Evolutionary conservation across 2,113 vertebrate genomes (phyloP).

Genomic region (Edolisoma coerulescens): DNA sequence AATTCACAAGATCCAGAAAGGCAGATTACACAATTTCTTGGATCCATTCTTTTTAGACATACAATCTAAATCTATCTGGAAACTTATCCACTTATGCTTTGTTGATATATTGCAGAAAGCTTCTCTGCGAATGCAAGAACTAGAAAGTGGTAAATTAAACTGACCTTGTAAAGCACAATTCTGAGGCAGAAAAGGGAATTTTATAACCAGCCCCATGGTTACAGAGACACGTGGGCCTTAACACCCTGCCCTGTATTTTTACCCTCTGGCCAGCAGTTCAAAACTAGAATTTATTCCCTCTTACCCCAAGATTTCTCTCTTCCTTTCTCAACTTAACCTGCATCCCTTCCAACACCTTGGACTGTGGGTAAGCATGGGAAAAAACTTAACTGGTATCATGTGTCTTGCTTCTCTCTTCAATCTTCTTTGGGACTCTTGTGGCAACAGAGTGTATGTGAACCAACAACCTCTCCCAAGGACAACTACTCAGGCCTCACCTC

Average conservation of each 20-base stretch:
- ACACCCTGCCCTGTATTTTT: fast-evolving
- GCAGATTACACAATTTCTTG: neutral
- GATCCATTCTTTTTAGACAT: neutral
- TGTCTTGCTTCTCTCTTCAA: neutral
- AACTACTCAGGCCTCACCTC: neutral
- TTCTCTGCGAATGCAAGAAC: neutral
- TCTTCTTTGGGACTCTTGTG: neutral
- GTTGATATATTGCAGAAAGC: neutral
- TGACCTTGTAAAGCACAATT: neutral
- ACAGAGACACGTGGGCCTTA: neutral
- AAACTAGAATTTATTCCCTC: neutral
- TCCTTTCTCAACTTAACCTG: neutral
- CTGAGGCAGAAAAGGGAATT: neutral
- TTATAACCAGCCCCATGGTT: neutral
- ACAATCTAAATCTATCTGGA: neutral
- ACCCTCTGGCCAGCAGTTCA: neutral
- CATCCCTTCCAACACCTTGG: neutral
- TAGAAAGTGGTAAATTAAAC: neutral
- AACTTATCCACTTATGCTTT: neutral
- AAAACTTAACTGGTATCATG: neutral
- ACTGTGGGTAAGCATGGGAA: neutral
- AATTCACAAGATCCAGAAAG: neutral
- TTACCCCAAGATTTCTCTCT: neutral
- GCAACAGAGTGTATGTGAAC: neutral
- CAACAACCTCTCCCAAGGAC: neutral